Percentiles rank a stretch among this genome's conserved stretches.
Evolutionary conservation across 2,888 invertebrate species (phyloP).

Genomic region (Lamellibrachia columna): DNA sequence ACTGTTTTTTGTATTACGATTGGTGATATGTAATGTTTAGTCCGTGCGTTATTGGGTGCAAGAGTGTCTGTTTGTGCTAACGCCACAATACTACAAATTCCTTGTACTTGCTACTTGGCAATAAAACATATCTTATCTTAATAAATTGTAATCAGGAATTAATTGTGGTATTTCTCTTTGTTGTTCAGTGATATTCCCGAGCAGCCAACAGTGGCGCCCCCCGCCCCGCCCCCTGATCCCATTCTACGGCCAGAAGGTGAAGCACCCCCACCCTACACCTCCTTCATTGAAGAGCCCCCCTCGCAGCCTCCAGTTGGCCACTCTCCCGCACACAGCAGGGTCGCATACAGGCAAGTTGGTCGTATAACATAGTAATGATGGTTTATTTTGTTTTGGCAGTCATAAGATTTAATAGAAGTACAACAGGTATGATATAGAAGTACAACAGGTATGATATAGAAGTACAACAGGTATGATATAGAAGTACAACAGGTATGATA

Average conservation of each 20-base stretch:
- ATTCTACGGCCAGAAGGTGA: conserved; percentile 20
- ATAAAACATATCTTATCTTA: neutral
- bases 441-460: too few relatives aligned
- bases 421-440: too few relatives aligned
- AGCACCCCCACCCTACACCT: conserved; percentile 23
- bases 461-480: too few relatives aligned
- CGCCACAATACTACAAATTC: too few relatives aligned
- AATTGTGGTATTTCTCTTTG: neutral
- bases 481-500: too few relatives aligned
- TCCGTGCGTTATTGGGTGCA: too few relatives aligned
- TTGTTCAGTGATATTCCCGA: neutral
- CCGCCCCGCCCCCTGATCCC: neutral
- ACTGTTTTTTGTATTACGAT: too few relatives aligned
- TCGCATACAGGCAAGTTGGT: neutral
- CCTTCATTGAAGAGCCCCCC: conserved; percentile 22
- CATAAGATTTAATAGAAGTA: too few relatives aligned
- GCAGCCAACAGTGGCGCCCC: neutral
- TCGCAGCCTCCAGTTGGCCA: neutral
- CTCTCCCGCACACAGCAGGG: neutral
- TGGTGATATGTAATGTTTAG: too few relatives aligned
- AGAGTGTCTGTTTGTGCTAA: too few relatives aligned
- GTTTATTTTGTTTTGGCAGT: too few relatives aligned
- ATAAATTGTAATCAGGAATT: neutral
- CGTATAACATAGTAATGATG: neutral
- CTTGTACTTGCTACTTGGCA: neutral